phyloP scores from a whole-genome alignment of 1,140 invertebrate species.

The Lordiphosa mommai region DNA sequence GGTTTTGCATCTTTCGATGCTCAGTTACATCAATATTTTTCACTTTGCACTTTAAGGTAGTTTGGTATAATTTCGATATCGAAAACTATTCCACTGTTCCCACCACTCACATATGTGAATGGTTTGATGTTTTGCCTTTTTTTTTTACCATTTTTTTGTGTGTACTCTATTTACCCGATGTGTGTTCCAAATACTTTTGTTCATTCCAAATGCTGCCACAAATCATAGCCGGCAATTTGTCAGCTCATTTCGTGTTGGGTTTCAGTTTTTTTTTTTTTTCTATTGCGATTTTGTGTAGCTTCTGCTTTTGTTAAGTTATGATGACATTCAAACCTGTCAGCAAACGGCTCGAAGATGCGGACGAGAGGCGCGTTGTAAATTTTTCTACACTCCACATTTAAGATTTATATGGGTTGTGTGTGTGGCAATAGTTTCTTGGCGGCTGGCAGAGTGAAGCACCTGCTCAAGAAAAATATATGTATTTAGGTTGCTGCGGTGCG shows the following conservation, averaged over 20 bases:
- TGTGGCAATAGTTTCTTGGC: slow-evolving; percentile 53
- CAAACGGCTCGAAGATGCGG: slow-evolving; percentile 2
- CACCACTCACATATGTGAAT: background rate
- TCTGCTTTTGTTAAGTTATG: slow-evolving; percentile 54
- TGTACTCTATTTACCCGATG: slow-evolving; percentile 1
- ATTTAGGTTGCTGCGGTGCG: slow-evolving; percentile 47
- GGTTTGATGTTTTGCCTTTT: slow-evolving; percentile 9
- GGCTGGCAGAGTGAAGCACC: slow-evolving; percentile 33
- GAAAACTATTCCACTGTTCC: slow-evolving; percentile 1
- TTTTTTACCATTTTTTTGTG: slow-evolving; percentile 21
- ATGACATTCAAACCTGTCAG: slow-evolving; percentile 70
- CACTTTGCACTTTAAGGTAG: no score
- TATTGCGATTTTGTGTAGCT: background rate
- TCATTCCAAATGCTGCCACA: slow-evolving; percentile 48
- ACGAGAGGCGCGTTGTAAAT: slow-evolving; percentile 10
- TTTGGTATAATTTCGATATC: no score
- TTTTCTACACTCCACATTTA: slow-evolving; percentile 27
- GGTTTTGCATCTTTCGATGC: no score
- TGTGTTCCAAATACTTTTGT: slow-evolving; percentile 33
- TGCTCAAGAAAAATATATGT: slow-evolving; percentile 35
- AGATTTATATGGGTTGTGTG: slow-evolving; percentile 65
- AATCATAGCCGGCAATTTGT: slow-evolving; percentile 63
- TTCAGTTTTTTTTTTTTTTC: slow-evolving; percentile 30
- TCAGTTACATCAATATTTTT: no score
- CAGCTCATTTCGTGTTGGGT: slow-evolving; percentile 60